Evolutionary conservation across 2,888 invertebrate genomes (phyloP).

Genomic region (Eremobia ochroleuca): DNA sequence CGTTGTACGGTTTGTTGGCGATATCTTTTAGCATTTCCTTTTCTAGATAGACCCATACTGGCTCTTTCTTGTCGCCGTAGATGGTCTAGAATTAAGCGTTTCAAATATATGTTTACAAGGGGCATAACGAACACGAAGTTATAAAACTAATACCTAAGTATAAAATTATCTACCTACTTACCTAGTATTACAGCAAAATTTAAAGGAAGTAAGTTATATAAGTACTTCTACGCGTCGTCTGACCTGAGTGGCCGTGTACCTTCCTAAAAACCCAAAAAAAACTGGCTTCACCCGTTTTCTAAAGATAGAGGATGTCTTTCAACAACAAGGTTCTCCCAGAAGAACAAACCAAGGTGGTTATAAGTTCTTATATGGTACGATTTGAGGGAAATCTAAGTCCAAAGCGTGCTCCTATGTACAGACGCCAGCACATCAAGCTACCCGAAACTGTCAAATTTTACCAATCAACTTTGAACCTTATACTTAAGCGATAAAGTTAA

Average conservation of each 20-base stretch:
- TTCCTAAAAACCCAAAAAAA: not conserved
- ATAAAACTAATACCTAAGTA: not conserved
- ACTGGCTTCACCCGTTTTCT: not conserved
- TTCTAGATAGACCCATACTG: conserved; percentile 86
- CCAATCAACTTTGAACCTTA: no score
- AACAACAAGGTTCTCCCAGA: no score
- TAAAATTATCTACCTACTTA: not conserved
- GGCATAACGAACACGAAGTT: not conserved
- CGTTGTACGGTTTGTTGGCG: conserved; percentile 84
- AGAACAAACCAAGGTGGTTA: not conserved
- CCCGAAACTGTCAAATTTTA: no score
- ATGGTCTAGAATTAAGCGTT: conserved; percentile 74
- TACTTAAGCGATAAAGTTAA: no score
- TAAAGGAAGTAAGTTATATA: not conserved
- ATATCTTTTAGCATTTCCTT: conserved; percentile 82
- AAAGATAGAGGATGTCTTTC: not conserved
- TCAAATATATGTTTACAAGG: not conserved
- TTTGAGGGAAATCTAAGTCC: not conserved
- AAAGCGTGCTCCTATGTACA: not conserved
- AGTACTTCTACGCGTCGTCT: not conserved
- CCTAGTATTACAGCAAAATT: not conserved
- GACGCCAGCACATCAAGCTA: no score
- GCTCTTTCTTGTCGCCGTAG: conserved; percentile 79
- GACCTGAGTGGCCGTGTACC: not conserved
- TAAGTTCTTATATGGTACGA: not conserved